Conservation (phyloP, 2,888 invertebrate genomes). For the Lasioglossum vierecki region DNA sequence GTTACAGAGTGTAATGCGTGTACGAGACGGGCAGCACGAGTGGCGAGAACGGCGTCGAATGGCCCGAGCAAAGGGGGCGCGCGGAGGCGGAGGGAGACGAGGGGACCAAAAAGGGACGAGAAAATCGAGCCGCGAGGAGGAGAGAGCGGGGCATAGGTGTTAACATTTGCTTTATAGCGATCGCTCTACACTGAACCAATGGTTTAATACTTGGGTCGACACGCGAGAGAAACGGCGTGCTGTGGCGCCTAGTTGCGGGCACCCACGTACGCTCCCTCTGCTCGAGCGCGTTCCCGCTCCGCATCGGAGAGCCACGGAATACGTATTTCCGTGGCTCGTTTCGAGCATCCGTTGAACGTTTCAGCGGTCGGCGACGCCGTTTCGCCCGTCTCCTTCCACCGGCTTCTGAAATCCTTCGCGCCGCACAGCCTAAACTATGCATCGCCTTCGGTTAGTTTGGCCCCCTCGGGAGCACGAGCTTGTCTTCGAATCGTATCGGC, state of each 20-base stretch:
- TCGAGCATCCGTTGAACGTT: constrained; percentile 73
- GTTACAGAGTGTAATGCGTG: constrained; percentile 65
- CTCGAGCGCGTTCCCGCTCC: constrained; percentile 31
- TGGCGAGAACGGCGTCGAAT: background rate
- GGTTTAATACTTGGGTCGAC: constrained; percentile 74
- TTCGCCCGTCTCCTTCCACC: constrained; percentile 1
- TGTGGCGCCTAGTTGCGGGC: constrained; percentile 29
- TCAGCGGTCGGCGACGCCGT: constrained; percentile 65
- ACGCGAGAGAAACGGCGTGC: constrained; percentile 54
- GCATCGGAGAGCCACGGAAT: constrained; percentile 42
- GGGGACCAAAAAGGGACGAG: constrained; percentile 36
- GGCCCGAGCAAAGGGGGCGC: constrained; percentile 17
- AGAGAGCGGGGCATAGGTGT: constrained; percentile 69
- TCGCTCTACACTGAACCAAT: constrained; percentile 69
- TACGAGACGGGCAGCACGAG: constrained; percentile 42
- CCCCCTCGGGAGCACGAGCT: constrained; percentile 1
- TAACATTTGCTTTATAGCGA: constrained; percentile 79
- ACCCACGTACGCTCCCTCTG: constrained; percentile 30
- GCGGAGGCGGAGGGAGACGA: constrained; percentile 8
- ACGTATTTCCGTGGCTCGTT: constrained; percentile 59
- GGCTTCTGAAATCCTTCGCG: constrained; percentile 10
- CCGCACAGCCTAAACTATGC: constrained; percentile 11
- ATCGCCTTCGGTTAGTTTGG: constrained; percentile 13
- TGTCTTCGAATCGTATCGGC: constrained; percentile 5
- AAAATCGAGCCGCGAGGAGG: constrained; percentile 33